Evolutionary conservation across 2,888 invertebrate genomes (phyloP), one percentile per base, ranked within the genome.

Genomic region (Lithosia quadra): DNA sequence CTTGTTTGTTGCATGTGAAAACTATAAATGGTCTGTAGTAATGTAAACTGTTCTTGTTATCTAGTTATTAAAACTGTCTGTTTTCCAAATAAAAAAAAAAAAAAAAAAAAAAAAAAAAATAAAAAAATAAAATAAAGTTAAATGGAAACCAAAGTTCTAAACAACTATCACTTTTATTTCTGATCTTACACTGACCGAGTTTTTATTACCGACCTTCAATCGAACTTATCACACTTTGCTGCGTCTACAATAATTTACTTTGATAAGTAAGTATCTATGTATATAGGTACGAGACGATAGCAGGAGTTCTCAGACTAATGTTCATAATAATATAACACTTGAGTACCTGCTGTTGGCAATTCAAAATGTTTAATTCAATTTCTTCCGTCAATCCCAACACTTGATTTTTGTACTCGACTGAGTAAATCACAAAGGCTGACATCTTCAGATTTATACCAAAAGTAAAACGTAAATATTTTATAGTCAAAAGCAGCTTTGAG

Each of bases 381-480:
- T 62, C 68, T 73, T 68, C 74, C 65, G 68, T 76, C 74, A 75
- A 77, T 77, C 73, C 73, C 72, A 72, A 77, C 76, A 78, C 78
- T 81, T 77, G 75, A 75, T 71, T 77, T 84, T 78, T 72, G 71
- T 71, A 75, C 76, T 77, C 70, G 77, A 80, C 80, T 69, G 75
- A 71, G 68, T 71, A 76, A 74, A 80, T 80, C 80, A 86, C 84
- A 88, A 87, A 86, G 82, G 80, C 69, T 72, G 78, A 74, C 81
- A 79, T 78, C 70, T 76, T 78, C 77, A 84, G 81, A 84, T 84
- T 84, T 80, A 74, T 75, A 71, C 74, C 72, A 71, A n/a, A 74
- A 84, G 77, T 74, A 83, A 81, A 84, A 81, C 72, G 81, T 76
- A 79, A 80, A 83, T 80, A 84, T 86, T 86, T 85, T 84, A 83